Evolutionary conservation across 2,888 invertebrate genomes (phyloP), one percentile per base, ranked within the genome.

Genomic region (Formica aserva): DNA sequence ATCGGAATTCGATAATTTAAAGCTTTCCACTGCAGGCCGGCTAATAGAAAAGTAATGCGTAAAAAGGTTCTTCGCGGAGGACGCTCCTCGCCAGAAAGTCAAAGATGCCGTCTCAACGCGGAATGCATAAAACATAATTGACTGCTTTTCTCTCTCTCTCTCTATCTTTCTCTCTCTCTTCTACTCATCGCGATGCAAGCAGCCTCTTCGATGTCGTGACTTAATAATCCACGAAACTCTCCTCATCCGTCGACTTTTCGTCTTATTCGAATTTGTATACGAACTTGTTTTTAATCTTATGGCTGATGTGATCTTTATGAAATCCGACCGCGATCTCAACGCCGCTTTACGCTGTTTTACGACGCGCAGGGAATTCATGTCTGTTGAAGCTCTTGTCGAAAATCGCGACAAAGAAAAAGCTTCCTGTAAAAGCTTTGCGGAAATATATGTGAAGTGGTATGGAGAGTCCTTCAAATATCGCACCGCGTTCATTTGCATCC

Each of bases 1-100:
- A 75, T 83, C 41, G 76, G 60, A 83, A 83, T 77, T 72, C 76
- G 85, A 83, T 77, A 83, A 83, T 82, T 75, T 48, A 52, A 26
- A 41, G 32, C 67, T 62, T 60, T 62, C 55, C 62, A 22, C 52
- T 57, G 55, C 62, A 35, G 60, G n/a, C 32, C 9, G 18, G 45
- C 55, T 63, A 63, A 83, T 80, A 80, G 78, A 80, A 69, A 67
- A 52, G 62, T 67, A 83, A 63, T 62, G 80, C 48, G 71, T 62
- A 75, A 22, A 57, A 71, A 29, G 26, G 3, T 52, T 35, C 38
- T 13, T 55, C 67, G 38, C 35, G 65, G n/a, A 66, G 22, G 26
- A 55, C 13, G 29, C 15, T n/a, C 15, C 29, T 67, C 57, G 15
- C 26, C 32, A 26, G 60, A 45, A 80, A 74, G 75, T 45, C 57